phyloP scores from a whole-genome alignment of 2,797 vertebrate genomes.

The Threskiornis aethiopicus region DNA sequence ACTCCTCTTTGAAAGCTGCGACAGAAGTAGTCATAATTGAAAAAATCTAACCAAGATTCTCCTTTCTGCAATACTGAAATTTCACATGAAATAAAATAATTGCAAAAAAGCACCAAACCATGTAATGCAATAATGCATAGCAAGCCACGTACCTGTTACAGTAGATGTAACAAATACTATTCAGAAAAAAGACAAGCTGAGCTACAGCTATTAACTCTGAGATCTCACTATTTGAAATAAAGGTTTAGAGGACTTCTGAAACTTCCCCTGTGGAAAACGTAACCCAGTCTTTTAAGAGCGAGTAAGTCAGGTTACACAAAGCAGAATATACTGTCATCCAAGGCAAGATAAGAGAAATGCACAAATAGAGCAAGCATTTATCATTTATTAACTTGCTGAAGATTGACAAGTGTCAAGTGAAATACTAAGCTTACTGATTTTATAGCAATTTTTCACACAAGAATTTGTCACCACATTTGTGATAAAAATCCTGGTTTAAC shows the following conservation, averaged over 20 bases:
- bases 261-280: not conserved
- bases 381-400: not conserved
- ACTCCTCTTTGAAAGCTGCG: not conserved
- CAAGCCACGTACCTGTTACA: not conserved
- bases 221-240: not conserved
- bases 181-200: not conserved
- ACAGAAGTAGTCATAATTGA: not conserved
- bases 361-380: not conserved
- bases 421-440: not conserved
- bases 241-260: not conserved
- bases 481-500: not conserved
- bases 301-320: constrained; percentile 17
- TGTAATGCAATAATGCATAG: not conserved
- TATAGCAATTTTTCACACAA: not conserved
- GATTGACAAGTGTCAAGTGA: not conserved
- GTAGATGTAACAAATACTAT: not conserved
- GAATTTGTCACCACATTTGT: not conserved
- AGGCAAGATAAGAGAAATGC: not conserved
- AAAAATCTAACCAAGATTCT: not conserved
- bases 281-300: not conserved
- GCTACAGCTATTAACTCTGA: not conserved
- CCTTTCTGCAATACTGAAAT: not conserved
- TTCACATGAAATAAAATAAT: not conserved
- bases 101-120: not conserved
- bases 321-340: constrained; percentile 9